A percentile compares a stretch with the other conserved stretches of the same genome.
These are phyloP conservation scores for Platichthys stellatus DNA, from an alignment of 2,113 vertebrate genomes.

Conservation along the genomic window DNA sequence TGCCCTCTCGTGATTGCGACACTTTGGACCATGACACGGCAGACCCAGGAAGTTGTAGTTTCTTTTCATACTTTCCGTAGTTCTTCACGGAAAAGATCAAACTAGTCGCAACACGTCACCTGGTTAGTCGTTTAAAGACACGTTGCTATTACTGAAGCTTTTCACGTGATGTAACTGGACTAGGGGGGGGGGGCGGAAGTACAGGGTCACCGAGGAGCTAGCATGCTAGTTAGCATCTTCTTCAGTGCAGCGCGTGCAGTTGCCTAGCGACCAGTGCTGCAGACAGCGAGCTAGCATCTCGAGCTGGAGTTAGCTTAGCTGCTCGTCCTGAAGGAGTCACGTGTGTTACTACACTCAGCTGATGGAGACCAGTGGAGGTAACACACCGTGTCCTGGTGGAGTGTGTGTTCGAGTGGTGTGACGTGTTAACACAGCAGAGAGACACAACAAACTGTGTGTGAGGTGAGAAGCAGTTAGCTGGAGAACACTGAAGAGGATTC, in stretches of 20 bases:
- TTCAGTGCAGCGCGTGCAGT: conserved; percentile 22
- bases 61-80: neutral
- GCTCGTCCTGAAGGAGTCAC: neutral
- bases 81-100: neutral
- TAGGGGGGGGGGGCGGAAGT: too few relatives aligned
- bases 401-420: conserved; percentile 2
- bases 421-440: neutral
- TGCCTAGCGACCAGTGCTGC: conserved; percentile 58
- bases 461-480: neutral
- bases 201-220: neutral
- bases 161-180: neutral
- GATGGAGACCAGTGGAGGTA: neutral
- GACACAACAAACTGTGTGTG: neutral
- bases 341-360: accelerated
- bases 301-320: conserved; percentile 12
- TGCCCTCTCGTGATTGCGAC: conserved; percentile 32
- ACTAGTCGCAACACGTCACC: neutral
- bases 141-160: neutral
- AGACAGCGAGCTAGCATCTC: conserved; percentile 10
- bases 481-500: neutral
- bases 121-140: too few relatives aligned
- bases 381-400: neutral
- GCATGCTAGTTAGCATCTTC: conserved; percentile 40
- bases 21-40: conserved; percentile 23
- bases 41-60: conserved; percentile 56